Evolutionary conservation across 2,888 invertebrate species (phyloP), one percentile per base, ranked within the genome.

Genomic region (Serripes groenlandicus): DNA sequence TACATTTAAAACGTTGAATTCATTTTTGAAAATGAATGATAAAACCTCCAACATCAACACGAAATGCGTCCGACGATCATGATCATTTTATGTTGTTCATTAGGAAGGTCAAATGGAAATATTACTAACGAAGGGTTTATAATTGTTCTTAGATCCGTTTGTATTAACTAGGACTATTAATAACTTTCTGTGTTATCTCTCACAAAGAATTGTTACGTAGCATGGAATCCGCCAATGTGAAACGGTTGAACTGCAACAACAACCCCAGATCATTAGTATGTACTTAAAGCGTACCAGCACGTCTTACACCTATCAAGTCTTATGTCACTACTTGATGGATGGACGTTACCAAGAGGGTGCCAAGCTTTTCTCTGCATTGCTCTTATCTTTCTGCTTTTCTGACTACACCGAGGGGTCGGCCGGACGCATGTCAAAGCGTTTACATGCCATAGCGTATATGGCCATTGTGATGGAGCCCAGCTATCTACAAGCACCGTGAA

Each of bases 251-350:
- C 70, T 70, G 60, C 56, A 82, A 75, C 78, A 83, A 80, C 78
- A 77, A 70, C 37, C n/a, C 32, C 30, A 23, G 49, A 49, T 56
- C 75, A 86, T 86, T 86, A 86, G 71, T 78, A 60, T 75, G 78
- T 81, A 83, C 81, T 86, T 86, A 86, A 77, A 71, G 56, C 64
- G 74, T n/a, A 34, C 69, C 56, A 76, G 81, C 78, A 77, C 66
- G 83, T 81, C 81, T 26, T 21, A 49, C 58, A 49, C 49, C n/a
- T 75, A 86, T 83, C 80, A 56, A 34, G 23, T 15, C 62, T 86
- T 86, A 86, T 76, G 78, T 76, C 86, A 86, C 58, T 35, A 28
- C 30, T 74, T 86, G 86, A 86, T 86, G 69, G 70, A 86, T 83
- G 83, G 58, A 30, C 58, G 64, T 23, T 32, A 34, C 34, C n/a